A percentile compares a stretch with the other conserved stretches of the same genome.
Evolutionary conservation across 2,797 vertebrate genomes (phyloP).

Genomic region (Cheirogaleus major): DNA sequence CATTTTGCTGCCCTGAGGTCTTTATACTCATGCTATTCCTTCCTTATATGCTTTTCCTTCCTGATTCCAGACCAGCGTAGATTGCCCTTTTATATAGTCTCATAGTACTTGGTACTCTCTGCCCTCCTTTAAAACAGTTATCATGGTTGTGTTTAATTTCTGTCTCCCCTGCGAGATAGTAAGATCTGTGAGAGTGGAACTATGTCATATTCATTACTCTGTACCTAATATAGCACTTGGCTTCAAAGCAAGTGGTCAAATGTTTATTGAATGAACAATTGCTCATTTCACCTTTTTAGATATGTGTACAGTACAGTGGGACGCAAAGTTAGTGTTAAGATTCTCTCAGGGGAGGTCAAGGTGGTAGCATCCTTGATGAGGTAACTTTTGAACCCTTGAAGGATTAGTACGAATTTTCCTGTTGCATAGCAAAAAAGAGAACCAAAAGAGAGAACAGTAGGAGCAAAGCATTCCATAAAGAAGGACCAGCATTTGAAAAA

Average conservation of each 20-base stretch:
- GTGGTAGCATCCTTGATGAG: neutral
- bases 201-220: neutral
- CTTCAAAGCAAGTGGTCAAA: neutral
- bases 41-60: neutral
- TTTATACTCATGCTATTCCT: neutral
- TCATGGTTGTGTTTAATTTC: neutral
- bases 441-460: neutral
- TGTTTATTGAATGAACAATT: neutral
- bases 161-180: neutral
- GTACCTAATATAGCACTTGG: neutral
- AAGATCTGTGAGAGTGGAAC: neutral
- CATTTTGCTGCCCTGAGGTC: neutral
- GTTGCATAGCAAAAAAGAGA: neutral
- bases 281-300: conserved; percentile 7
- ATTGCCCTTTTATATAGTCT: neutral
- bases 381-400: neutral
- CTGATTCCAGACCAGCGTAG: neutral
- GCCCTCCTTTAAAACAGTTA: neutral
- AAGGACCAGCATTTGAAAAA: neutral
- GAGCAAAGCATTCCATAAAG: neutral
- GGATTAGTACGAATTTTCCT: neutral
- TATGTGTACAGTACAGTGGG: neutral
- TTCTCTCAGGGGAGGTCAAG: neutral
- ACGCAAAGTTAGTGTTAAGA: neutral
- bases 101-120: neutral